Evolutionary conservation across 2,888 invertebrate species (phyloP), one percentile per base, ranked within the genome.

Genomic region (Vesta saturnalis): DNA sequence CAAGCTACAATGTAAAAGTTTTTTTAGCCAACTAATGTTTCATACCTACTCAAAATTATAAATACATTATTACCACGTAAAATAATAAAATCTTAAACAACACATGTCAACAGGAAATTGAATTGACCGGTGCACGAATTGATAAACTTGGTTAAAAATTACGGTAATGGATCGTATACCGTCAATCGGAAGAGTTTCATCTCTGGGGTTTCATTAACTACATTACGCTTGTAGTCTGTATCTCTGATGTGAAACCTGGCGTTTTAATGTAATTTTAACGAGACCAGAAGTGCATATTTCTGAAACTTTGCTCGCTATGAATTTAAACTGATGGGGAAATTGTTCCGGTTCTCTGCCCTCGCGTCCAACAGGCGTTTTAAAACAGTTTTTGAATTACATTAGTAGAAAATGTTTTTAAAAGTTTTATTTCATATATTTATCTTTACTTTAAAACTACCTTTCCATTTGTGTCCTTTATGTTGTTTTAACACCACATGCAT

Each of bases 221-320:
- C 76, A 76, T 77, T 77, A 76, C 71, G 74, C 73, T 73, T 74
- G 74, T 74, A 74, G 75, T 71, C 69, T 76, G 73, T 77, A 76
- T 75, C 77, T 76, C 77, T 75, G 78, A 81, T 81, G 81, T 80
- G 78, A 79, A 81, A 81, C 77, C 78, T 79, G 79, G 79, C 79
- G 77, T 80, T 81, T 81, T 82, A 82, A 82, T 82, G 82, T 79
- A 81, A 82, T 80, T 83, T 82, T 82, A 83, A 82, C 82, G 82
- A 82, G 77, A 71, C 72, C 75, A 74, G 74, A 77, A 78, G 74
- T 77, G 77, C 77, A 77, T 77, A 78, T 76, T 77, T 77, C 76
- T 75, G 73, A 73, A 78, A 77, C 73, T 78, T 78, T 75, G 75
- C 70, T 69, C 71, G 73, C 73, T 66, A 69, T 74, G 75, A 76